Base-by-base conservation (phyloP, 2,797 vertebrate species). In the Phalloptychus januarius region DNA sequence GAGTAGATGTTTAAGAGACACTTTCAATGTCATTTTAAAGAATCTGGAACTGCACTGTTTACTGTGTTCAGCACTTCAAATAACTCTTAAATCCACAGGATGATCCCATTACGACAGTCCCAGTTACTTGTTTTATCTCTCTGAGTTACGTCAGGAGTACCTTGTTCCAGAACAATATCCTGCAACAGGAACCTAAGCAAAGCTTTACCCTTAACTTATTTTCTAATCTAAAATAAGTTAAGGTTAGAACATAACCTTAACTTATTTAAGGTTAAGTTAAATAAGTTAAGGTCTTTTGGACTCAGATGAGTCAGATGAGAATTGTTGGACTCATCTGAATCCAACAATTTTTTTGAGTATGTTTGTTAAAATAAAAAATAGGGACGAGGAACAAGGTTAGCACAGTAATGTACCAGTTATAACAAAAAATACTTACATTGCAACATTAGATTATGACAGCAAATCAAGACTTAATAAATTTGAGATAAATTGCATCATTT, bases 51-150 rank as follows among this genome's bases (percentile, higher is more conserved):
- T 78, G 61, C 56, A 25, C 67, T 77, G 71, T 71, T 79, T 79
- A 63, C 78, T 72, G 69, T 13, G 54, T 50, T 77, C 36, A 40
- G 69, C 50, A 82, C 91, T 94, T 87, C 82, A 92, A 94, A 94
- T 94, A 94, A 92, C 90, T 78, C 84, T 78, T 92, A 94, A 95
- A 92, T 94, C 95, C 93, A 85, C 76, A 56, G 90, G 91, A 84
- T 95, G 89, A 96, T 96, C 96, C 86, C 81, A 94, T 96, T 96
- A 96, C 83, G 72, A 79, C 84, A 94, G 94, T 93, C 91, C 95
- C 88, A 94, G 74, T 95, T 95, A 91, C 93, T 91, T 82, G 72
- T 91, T 94, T 89, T 91, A 93, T 87, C 92, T 82, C 69, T 46
- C 16, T 54, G 79, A 79, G 88, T 96, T 95, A 95, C 94, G 94